These are phyloP conservation scores for Aselliscus stoliczkanus DNA, from an alignment of 2,797 vertebrate species.

Conservation along the genomic window DNA sequence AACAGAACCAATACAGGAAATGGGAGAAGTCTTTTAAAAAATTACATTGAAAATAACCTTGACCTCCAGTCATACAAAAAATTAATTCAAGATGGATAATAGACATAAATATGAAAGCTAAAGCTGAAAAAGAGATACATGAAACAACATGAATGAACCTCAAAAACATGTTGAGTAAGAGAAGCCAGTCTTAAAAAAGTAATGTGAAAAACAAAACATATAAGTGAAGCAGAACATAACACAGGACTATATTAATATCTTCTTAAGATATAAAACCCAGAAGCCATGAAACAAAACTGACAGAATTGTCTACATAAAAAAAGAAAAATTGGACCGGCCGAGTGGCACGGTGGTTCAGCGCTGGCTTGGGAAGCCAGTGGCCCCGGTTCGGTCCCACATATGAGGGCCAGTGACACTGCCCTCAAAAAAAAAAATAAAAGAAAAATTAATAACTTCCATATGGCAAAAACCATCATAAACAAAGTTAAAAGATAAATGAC, in stretches of 20 bases:
- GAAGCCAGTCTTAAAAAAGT: not conserved
- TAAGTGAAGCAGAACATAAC: not conserved
- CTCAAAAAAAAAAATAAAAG: no score
- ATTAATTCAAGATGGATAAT: not conserved
- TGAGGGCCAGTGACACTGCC: no score
- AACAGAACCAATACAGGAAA: not conserved
- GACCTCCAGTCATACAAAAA: not conserved
- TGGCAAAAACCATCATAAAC: not conserved
- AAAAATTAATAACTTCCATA: not conserved
- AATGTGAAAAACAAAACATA: not conserved
- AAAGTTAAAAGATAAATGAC: not conserved
- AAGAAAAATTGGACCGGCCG: not conserved
- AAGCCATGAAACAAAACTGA: not conserved
- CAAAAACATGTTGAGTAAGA: not conserved
- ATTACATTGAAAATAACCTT: not conserved
- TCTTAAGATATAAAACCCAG: not conserved
- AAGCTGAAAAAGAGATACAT: not conserved
- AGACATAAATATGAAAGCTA: not conserved
- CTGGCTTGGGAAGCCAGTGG: no score
- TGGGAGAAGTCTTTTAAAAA: not conserved
- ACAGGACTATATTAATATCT: not conserved
- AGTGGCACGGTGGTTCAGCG: no score
- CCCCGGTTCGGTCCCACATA: no score
- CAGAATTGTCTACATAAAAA: not conserved
- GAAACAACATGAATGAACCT: not conserved